These are phyloP conservation scores for Tenthredo livida DNA, from an alignment of 2,888 invertebrate species.

Conservation along the genomic window DNA sequence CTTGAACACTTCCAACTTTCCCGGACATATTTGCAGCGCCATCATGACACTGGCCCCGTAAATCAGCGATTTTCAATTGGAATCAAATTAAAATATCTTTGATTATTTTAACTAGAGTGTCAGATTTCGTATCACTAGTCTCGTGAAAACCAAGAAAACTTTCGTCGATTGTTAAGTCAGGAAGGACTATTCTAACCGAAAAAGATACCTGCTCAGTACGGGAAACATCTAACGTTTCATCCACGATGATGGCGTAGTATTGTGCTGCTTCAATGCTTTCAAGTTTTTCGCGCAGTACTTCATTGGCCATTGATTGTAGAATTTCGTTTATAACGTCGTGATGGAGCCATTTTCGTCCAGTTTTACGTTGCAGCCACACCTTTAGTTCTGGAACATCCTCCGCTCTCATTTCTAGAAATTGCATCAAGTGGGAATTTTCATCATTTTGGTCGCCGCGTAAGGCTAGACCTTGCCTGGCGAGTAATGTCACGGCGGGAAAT, in stretches of 20 bases:
- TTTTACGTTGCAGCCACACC: constrained; percentile 40
- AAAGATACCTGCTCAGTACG: constrained; percentile 62
- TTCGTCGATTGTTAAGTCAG: constrained; percentile 55
- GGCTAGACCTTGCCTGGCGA: neutral
- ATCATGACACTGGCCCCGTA: constrained; percentile 61
- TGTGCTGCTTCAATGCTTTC: constrained; percentile 63
- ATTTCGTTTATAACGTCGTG: constrained; percentile 55
- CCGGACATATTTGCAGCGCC: constrained; percentile 62
- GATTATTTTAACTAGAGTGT: constrained; percentile 51
- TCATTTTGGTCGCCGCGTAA: constrained; percentile 54
- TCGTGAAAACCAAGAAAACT: constrained; percentile 58
- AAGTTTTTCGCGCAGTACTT: constrained; percentile 52
- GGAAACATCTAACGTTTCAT: constrained; percentile 61
- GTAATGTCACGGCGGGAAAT: neutral
- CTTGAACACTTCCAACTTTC: constrained; percentile 59
- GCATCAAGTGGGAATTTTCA: constrained; percentile 54
- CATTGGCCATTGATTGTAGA: constrained; percentile 49
- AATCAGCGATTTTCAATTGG: constrained; percentile 46
- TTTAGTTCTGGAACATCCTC: constrained; percentile 57
- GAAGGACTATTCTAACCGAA: constrained; percentile 46
- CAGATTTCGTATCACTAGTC: constrained; percentile 55
- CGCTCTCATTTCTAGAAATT: constrained; percentile 56
- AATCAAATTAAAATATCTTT: constrained; percentile 49
- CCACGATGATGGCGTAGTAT: constrained; percentile 66
- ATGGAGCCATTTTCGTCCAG: constrained; percentile 32